Evolutionary conservation across 92 coral and sea anemone genomes (phyloP), one percentile per base, ranked within the genome.

Genomic region (Plumapathes pennacea): DNA sequence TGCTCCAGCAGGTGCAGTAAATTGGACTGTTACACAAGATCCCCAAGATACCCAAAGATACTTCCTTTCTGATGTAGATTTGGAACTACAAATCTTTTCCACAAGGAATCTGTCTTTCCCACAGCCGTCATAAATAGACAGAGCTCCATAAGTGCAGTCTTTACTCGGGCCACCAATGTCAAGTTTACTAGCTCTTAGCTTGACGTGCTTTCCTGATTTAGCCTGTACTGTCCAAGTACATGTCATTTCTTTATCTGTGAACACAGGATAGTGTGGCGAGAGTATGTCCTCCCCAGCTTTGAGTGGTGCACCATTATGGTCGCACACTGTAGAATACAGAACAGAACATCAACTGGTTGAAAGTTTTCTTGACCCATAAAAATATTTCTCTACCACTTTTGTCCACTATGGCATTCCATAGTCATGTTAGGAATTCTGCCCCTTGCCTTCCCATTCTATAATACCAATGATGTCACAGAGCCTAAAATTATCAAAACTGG

Each of bases 41-140:
- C 69, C 69, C 24, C 89, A 81, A 15, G 95, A 87, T 20, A 87
- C 71, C 95, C 95, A 87, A 11, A 82, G 44, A n/a, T n/a, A n/a
- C n/a, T n/a, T n/a, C n/a, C n/a, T n/a, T n/a, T n/a, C n/a, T n/a
- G n/a, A n/a, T n/a, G n/a, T 21, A 25, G 13, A 46, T 32, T 26
- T 62, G 36, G 23, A 64, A 14, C 77, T 32, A 0, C 89, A 76
- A 31, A 87, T 82, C 61, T 67, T 50, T 49, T 87, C 95, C n/a
- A 87, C 95, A 43, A 87, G 55, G 52, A 87, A 77, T 10, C 42
- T 54, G 22, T 67, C 38, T 0, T 11, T 7, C 3, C 57, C 60
- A 57, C 95, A 87, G 0, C 95, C 95, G 72, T 87, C 77, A 39
- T 61, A 87, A 46, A 87, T 87, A 67, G 82, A 75, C 0, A 87